Percentiles rank a stretch among this genome's conserved stretches.
Conservation (phyloP, 2,888 invertebrate species). For the Drosophila subsilvestris region DNA sequence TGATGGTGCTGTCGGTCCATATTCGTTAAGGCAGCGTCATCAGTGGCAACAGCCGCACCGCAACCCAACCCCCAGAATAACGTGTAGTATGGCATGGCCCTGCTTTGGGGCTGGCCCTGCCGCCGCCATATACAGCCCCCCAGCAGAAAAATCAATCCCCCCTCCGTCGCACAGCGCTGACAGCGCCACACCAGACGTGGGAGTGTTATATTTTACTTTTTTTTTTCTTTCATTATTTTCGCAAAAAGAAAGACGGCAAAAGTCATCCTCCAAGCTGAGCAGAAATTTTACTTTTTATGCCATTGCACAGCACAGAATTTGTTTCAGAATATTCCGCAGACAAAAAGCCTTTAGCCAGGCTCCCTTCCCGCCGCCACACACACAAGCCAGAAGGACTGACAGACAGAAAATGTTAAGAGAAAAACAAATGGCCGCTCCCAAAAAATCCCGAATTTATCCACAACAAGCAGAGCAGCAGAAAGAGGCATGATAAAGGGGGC, state of each 20-base stretch:
- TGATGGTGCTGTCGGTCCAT: slow-evolving; percentile 21
- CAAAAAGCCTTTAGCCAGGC: slow-evolving; percentile 9
- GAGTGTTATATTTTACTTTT: slow-evolving; percentile 46
- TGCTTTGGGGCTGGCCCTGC: neutral
- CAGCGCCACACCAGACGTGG: slow-evolving; percentile 23
- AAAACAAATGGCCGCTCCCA: slow-evolving; percentile 69
- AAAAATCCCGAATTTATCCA: slow-evolving; percentile 67
- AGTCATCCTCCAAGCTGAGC: neutral
- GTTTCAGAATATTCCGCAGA: slow-evolving; percentile 15
- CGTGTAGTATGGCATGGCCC: slow-evolving; percentile 50
- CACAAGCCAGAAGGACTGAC: slow-evolving; percentile 21
- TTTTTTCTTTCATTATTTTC: neutral
- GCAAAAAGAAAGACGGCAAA: neutral
- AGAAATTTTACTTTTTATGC: neutral
- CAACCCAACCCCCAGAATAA: slow-evolving; percentile 62
- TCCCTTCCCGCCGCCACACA: slow-evolving; percentile 8
- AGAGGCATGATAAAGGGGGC: neutral
- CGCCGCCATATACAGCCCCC: neutral
- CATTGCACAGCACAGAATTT: neutral
- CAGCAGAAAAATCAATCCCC: slow-evolving; percentile 51
- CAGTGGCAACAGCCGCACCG: slow-evolving; percentile 37
- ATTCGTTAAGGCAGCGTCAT: slow-evolving; percentile 2
- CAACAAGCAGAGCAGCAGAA: slow-evolving; percentile 48
- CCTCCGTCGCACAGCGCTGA: slow-evolving; percentile 18
- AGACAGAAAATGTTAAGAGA: slow-evolving; percentile 54